Percentiles rank a stretch among this genome's conserved stretches.
Evolutionary conservation across 2,113 vertebrate species (phyloP).

Genomic region (Struthio camelus): DNA sequence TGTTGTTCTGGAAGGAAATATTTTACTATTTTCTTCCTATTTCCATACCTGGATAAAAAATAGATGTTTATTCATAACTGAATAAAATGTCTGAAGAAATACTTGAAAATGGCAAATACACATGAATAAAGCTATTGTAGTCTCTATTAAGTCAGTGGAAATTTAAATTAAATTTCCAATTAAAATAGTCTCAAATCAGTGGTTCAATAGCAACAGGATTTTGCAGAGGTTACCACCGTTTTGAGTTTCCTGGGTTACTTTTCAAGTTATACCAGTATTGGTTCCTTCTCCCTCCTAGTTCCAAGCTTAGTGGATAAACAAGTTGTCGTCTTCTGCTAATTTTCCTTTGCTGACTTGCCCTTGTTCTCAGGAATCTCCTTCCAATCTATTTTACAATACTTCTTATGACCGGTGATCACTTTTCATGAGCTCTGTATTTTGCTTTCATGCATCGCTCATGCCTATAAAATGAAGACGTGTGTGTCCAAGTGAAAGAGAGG

Average conservation of each 20-base stretch:
- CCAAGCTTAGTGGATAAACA: background rate
- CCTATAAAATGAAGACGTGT: background rate
- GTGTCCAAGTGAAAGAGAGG: background rate
- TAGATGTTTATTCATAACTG: background rate
- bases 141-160: no score
- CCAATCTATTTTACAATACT: background rate
- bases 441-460: background rate
- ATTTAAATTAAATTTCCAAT: no score
- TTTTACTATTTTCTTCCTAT: background rate
- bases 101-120: background rate
- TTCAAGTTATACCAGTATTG: background rate
- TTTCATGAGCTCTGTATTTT: background rate
- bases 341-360: background rate
- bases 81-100: background rate
- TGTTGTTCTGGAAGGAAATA: background rate
- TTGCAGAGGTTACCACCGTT: background rate
- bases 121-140: background rate
- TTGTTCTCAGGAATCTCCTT: background rate
- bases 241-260: background rate
- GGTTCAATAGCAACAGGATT: background rate
- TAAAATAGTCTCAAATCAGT: no score
- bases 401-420: background rate
- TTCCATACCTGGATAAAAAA: background rate
- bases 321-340: accelerated
- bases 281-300: background rate